Evolutionary conservation across 2,888 invertebrate genomes (phyloP).

Genomic region (Drosophila neotestacea): DNA sequence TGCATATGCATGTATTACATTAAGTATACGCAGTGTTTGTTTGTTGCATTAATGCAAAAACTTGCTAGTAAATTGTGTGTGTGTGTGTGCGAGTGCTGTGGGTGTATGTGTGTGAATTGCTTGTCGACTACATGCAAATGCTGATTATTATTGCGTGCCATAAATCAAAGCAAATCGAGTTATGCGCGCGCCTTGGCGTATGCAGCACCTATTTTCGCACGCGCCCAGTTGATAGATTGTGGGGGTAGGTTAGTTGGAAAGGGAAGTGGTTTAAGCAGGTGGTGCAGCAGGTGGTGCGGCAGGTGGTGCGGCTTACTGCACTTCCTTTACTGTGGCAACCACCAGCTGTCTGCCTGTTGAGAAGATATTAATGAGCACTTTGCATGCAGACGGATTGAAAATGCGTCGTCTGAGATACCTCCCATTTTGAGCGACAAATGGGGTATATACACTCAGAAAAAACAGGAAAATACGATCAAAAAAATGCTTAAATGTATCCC

Average conservation of each 20-base stretch:
- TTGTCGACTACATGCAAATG: slow-evolving; percentile 64
- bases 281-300: neutral
- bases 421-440: neutral
- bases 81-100: slow-evolving; percentile 1
- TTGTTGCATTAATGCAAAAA: slow-evolving; percentile 24
- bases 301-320: slow-evolving; percentile 1
- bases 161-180: slow-evolving; percentile 76
- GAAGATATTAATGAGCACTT: slow-evolving; percentile 69
- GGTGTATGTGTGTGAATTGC: slow-evolving; percentile 7
- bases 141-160: slow-evolving; percentile 79
- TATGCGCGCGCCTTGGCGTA: slow-evolving; percentile 68
- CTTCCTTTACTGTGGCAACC: slow-evolving; percentile 4
- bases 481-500: too few relatives aligned
- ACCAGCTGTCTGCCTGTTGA: slow-evolving; percentile 8
- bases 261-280: neutral
- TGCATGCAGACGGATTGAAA: slow-evolving; percentile 60
- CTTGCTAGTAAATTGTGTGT: slow-evolving; percentile 1
- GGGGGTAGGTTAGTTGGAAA: neutral
- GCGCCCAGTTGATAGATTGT: neutral
- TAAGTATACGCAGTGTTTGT: slow-evolving; percentile 56
- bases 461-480: too few relatives aligned
- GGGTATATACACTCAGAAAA: neutral
- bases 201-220: slow-evolving; percentile 55
- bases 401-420: slow-evolving; percentile 15
- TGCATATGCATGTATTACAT: slow-evolving; percentile 9